Conservation (phyloP, 2,113 vertebrate species). For the Holacanthus passer region DNA sequence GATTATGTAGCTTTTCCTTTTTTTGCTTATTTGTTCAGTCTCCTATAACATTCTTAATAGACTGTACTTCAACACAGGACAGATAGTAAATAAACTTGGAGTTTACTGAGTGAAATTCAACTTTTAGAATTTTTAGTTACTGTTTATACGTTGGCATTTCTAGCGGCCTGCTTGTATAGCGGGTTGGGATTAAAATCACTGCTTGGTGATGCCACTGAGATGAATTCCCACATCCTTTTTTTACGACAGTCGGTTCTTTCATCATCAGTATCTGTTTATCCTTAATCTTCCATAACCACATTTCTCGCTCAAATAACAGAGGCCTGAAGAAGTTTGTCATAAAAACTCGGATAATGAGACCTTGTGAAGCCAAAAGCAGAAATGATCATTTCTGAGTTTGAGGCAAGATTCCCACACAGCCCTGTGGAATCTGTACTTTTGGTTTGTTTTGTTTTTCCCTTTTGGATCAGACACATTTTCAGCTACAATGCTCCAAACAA, state of each 20-base stretch:
- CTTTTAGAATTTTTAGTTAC: neutral
- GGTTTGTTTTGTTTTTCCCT: neutral
- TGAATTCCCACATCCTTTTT: constrained; percentile 26
- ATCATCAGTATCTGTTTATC: constrained; percentile 29
- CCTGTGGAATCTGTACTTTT: constrained; percentile 5
- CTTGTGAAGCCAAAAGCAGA: constrained; percentile 20
- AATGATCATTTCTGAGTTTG: constrained; percentile 13
- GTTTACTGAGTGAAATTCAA: neutral
- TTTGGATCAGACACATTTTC: neutral
- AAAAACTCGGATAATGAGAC: constrained; percentile 36
- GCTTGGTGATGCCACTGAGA: constrained; percentile 25
- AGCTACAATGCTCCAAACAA: neutral
- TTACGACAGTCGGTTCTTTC: constrained; percentile 12
- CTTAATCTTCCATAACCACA: constrained; percentile 36
- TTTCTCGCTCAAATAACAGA: constrained; percentile 21
- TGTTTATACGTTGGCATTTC: neutral
- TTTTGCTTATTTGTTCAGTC: constrained; percentile 10
- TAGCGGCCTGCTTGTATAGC: neutral
- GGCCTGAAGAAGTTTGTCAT: constrained; percentile 3
- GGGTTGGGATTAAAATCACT: neutral
- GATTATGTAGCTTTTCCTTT: neutral
- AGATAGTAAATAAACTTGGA: neutral
- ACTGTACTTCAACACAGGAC: neutral
- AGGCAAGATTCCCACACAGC: constrained; percentile 8
- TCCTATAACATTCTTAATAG: neutral